phyloP scores from a whole-genome alignment of 2,113 vertebrate genomes.

The Empidonax alnorum region DNA sequence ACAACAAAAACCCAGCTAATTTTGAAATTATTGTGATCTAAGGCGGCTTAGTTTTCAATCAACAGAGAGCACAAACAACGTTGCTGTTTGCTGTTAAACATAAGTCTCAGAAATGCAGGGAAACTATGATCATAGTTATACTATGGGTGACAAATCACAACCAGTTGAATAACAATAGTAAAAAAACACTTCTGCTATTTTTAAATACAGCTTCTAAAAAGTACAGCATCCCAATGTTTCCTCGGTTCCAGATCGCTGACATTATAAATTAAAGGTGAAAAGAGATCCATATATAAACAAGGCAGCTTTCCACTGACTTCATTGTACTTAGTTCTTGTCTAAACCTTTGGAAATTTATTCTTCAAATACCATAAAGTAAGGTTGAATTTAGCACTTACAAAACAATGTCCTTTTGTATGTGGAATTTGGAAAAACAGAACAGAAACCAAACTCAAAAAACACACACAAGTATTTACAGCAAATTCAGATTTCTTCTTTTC shows the following conservation, averaged over 20 bases:
- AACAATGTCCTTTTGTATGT: constrained; percentile 54
- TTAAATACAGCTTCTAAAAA: constrained; percentile 68
- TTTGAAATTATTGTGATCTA: constrained; percentile 63
- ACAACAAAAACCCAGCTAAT: constrained; percentile 42
- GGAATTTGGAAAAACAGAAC: constrained; percentile 34
- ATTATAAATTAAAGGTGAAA: constrained; percentile 75
- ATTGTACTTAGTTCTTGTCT: constrained; percentile 46
- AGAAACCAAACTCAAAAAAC: neutral
- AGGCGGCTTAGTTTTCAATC: constrained; percentile 48
- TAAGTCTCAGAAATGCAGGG: constrained; percentile 55
- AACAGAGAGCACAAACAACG: constrained; percentile 60
- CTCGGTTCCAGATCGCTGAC: constrained; percentile 64
- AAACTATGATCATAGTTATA: constrained; percentile 64
- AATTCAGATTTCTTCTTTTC: constrained; percentile 26
- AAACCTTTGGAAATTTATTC: constrained; percentile 71
- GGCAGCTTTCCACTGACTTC: constrained; percentile 73
- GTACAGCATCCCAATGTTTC: constrained; percentile 51
- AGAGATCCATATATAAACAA: constrained; percentile 74
- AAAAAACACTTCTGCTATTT: constrained; percentile 31
- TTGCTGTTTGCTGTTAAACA: constrained; percentile 58
- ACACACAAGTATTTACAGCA: constrained; percentile 68
- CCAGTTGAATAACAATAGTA: constrained; percentile 52
- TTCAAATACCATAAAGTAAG: constrained; percentile 66
- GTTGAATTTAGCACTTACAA: constrained; percentile 67
- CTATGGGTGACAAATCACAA: constrained; percentile 44